Conservation (phyloP, 2,113 vertebrate genomes). For the Urocolius indicus region DNA sequence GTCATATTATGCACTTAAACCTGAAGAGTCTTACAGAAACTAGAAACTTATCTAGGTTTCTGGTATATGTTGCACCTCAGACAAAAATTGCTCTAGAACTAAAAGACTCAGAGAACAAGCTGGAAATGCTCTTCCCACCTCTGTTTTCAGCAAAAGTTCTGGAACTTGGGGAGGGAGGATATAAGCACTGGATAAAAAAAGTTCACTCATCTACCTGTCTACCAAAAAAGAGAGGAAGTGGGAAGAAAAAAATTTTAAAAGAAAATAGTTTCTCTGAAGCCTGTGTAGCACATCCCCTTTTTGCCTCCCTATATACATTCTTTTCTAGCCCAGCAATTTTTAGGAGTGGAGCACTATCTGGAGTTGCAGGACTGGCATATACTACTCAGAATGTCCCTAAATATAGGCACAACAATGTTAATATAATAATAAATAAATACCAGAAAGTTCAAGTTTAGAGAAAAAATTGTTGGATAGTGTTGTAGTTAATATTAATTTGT, state of each 20-base stretch:
- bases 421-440: not conserved
- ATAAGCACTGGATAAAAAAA: not conserved
- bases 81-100: constrained; percentile 19
- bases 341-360: not conserved
- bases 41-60: constrained; percentile 45
- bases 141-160: not conserved
- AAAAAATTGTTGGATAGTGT: not conserved
- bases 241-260: not conserved
- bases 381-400: not conserved
- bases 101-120: not conserved
- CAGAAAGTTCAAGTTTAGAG: not conserved
- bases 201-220: not conserved
- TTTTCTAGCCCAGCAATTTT: constrained; percentile 8
- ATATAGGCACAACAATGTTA: not conserved
- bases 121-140: not conserved
- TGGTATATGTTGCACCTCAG: not conserved
- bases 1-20: not conserved
- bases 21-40: constrained; percentile 16
- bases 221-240: not conserved
- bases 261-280: not conserved
- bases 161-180: not conserved
- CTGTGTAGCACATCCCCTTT: not conserved
- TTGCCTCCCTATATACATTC: not conserved
- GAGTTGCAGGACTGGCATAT: not conserved
- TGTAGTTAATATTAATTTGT: not conserved